phyloP scores from a whole-genome alignment of 2,888 invertebrate species.

The Pedicia rivosa region DNA sequence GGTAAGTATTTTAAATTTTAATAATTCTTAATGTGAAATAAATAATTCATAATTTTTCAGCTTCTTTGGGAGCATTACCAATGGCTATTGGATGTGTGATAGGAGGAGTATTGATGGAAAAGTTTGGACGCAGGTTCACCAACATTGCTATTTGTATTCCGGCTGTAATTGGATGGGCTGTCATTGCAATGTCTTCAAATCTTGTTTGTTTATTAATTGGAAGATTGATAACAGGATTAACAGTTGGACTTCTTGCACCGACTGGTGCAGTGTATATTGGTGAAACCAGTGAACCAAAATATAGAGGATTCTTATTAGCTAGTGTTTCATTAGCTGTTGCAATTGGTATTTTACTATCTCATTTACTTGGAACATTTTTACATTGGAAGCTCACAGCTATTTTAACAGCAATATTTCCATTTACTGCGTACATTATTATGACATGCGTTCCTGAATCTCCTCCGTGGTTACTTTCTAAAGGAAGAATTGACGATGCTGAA shows the following conservation, averaged over 20 bases:
- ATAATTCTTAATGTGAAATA: constrained; percentile 2
- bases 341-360: constrained; percentile 38
- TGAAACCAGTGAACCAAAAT: constrained; percentile 40
- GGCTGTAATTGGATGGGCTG: constrained; percentile 41
- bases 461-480: constrained; percentile 40
- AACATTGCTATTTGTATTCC: constrained; percentile 39
- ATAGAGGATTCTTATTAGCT: constrained; percentile 41
- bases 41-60: constrained; percentile 20
- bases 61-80: constrained; percentile 44
- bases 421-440: constrained; percentile 34
- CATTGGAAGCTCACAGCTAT: constrained; percentile 43
- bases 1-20: constrained; percentile 23
- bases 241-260: constrained; percentile 39
- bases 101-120: constrained; percentile 42
- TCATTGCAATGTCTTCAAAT: constrained; percentile 36
- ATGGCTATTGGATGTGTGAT: constrained; percentile 46
- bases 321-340: constrained; percentile 39
- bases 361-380: constrained; percentile 43
- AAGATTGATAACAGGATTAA: constrained; percentile 37
- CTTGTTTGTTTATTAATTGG: constrained; percentile 35
- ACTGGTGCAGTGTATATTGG: constrained; percentile 40
- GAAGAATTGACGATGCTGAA: constrained; percentile 34
- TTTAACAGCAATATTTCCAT: constrained; percentile 36
- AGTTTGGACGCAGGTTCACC: constrained; percentile 39
- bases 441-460: constrained; percentile 43